phyloP scores from a whole-genome alignment of 1,140 invertebrate genomes.

The Drosophila cardini region DNA sequence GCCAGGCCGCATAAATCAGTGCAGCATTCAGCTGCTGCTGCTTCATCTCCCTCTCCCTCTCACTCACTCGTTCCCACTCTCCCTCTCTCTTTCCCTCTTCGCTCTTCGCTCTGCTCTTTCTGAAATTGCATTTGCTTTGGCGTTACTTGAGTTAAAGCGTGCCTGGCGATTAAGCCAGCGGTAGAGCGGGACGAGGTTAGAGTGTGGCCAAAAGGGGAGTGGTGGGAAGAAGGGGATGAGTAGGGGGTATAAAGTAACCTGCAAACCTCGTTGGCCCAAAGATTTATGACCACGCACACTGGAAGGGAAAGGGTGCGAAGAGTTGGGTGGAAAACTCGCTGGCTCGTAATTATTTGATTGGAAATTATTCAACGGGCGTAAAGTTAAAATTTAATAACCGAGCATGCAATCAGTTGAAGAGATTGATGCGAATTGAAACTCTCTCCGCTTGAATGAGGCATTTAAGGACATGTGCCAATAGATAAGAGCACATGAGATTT shows the following conservation, averaged over 20 bases:
- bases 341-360: constrained; percentile 65
- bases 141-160: constrained; percentile 54
- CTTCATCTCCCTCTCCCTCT: constrained; percentile 13
- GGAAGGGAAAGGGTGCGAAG: not conserved
- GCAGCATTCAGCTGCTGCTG: constrained; percentile 31
- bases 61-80: not conserved
- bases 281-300: constrained; percentile 53
- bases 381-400: constrained; percentile 61
- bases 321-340: constrained; percentile 31
- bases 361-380: constrained; percentile 64
- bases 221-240: too few species aligned
- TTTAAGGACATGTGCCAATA: constrained; percentile 2
- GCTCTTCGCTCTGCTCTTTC: not conserved
- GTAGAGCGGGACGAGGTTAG: not conserved
- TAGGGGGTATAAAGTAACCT: constrained; percentile 20
- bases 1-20: constrained; percentile 64
- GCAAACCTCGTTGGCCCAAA: constrained; percentile 41
- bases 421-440: constrained; percentile 41
- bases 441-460: constrained; percentile 13
- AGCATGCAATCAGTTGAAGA: constrained; percentile 47
- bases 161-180: constrained; percentile 40
- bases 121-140: constrained; percentile 57
- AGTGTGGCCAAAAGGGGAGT: not conserved
- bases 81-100: not conserved
- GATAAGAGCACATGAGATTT: not conserved